Evolutionary conservation across 2,113 vertebrate species (phyloP).

Genomic region (Hydrochoerus hydrochaeris): DNA sequence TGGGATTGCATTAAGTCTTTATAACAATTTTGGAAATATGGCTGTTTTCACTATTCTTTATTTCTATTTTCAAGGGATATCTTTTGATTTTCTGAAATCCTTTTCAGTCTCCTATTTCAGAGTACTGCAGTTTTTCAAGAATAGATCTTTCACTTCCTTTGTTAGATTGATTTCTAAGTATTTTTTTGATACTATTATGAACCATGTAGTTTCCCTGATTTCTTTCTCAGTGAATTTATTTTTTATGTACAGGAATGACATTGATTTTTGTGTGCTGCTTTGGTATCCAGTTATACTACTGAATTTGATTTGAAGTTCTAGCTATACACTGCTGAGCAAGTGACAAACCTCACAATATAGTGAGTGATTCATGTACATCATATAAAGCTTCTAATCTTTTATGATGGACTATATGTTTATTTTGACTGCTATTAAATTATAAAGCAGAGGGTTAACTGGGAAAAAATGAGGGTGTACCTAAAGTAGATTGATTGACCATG

Average conservation of each 20-base stretch:
- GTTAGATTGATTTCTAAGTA: background rate
- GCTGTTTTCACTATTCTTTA: background rate
- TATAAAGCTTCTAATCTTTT: background rate
- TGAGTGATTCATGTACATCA: background rate
- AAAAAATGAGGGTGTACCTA: background rate
- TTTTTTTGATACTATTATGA: background rate
- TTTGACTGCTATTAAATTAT: background rate
- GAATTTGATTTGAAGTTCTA: background rate
- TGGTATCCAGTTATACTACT: background rate
- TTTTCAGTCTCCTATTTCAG: background rate
- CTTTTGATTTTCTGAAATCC: background rate
- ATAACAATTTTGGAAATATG: background rate
- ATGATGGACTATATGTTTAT: background rate
- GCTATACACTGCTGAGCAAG: background rate
- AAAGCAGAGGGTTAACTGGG: background rate
- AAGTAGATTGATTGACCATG: background rate
- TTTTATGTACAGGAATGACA: background rate
- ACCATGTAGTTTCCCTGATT: background rate
- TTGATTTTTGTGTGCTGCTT: background rate
- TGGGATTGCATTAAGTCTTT: background rate
- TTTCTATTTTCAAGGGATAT: background rate
- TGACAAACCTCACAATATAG: background rate
- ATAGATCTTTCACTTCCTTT: background rate
- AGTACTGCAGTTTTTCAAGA: background rate
- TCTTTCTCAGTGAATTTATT: background rate